Base-by-base conservation (phyloP, 2,797 vertebrate genomes). In the Antrozous pallidus region DNA sequence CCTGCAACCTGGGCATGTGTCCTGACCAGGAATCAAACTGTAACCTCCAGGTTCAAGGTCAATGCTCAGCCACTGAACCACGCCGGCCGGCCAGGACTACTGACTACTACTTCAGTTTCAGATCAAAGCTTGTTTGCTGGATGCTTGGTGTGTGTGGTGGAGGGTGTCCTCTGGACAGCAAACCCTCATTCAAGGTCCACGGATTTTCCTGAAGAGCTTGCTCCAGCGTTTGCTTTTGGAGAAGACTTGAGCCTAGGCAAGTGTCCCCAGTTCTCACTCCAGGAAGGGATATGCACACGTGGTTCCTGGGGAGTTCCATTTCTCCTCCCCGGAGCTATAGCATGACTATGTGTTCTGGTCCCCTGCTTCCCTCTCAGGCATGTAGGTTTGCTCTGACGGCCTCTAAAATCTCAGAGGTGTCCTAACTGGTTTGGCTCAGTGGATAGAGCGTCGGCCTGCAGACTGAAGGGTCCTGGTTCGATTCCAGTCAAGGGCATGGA, bases 31-130 rank as follows among this genome's bases (percentile, higher is more conserved):
- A 56, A 26, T 26, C 54, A 26, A 24, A 26, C 22, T 24, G 54
- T 56, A 24, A 56, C 22, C 54, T 56, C 54, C 22, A 24, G 54
- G 54, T 56, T 56, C 54, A 56, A 56, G 22, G 54, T 56, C 22
- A 56, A 56, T 56, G 8, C 9, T 24, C 22, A 56, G 54, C 22
- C 54, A 56, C 54, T 56, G 54, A 56, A 9, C 54, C 8, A 56
- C 54, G 11, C 22, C 3, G 3, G 54, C 22, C 22, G 22, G 22
- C 3, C 22, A 1, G 2, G 3, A 38, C 26, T 36, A 54, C 1
- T 54, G 18, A 8, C 45, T 45, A 10, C 26, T 24, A 56, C 11
- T 65, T 47, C 24, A 58, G 26, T 58, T 58, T 28, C 75, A 24
- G 33, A 79, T 67, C 54, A 47, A 63, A 63, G 51, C 4, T 26